Evolutionary conservation across 2,888 invertebrate genomes (phyloP), one percentile per base, ranked within the genome.

Genomic region (Drosophila setosimentum): DNA sequence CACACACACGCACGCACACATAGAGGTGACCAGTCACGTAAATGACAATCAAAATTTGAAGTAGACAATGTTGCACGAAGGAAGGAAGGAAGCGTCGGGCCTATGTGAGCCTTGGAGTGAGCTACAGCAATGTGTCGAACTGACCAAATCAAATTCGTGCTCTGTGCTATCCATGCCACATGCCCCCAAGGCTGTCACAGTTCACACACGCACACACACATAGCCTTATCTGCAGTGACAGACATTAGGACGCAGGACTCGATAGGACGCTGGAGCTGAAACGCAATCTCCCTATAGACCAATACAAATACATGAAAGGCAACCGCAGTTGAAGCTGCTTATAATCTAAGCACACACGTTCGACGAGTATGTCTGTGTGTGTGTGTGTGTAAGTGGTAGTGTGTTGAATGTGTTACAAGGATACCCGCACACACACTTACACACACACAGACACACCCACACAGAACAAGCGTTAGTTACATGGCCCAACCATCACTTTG

Each of bases 1-100:
- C 57, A 16, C 27, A n/a, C 24, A n/a, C 54, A 55, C 66, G 54
- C 55, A 49, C 48, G 27, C 18, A 33, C 18, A 24, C 58, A 24
- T 45, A 7, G n/a, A 27, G 35, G 27, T n/a, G 27, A 61, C 48
- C 61, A 75, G 89, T 87, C 85, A 89, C 85, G 87, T 89, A 89
- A 87, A 87, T 86, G 85, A 87, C 85, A 86, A 89, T 86, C 85
- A 82, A 80, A 89, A 82, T 87, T 89, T 80, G 89, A 89, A 89
- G 82, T 68, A 64, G 78, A 73, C 51, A 53, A 48, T 42, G 64
- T 27, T 57, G 29, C 40, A 63, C 68, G 75, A 65, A 69, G 76
- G 50, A 70, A 71, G 71, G 68, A 65, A 75, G 76, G 45, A 69
- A 68, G 35, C 71, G 60, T 13, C 60, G 45, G 49, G 66, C 51